A percentile compares a stretch with the other conserved stretches of the same genome.
Evolutionary conservation across 2,888 invertebrate genomes (phyloP).

Genomic region (Troilus luridus): DNA sequence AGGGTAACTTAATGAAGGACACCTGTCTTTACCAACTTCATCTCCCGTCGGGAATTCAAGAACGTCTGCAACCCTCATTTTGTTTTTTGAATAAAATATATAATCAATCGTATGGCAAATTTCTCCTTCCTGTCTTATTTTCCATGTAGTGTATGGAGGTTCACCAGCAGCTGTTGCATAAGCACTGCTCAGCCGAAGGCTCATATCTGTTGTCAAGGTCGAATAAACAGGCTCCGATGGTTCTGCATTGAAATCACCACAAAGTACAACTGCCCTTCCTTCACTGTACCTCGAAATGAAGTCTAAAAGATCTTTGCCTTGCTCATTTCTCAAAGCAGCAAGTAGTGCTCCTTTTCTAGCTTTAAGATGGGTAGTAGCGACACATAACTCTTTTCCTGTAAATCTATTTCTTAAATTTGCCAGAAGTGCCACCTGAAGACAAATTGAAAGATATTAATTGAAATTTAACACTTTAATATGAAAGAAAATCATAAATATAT

Average conservation of each 20-base stretch:
- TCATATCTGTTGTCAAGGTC: constrained; percentile 72
- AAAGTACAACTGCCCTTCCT: constrained; percentile 75
- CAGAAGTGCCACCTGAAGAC: constrained; percentile 74
- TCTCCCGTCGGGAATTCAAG: constrained; percentile 76
- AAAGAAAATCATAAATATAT: neutral
- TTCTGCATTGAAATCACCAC: constrained; percentile 85
- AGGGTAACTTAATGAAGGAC: constrained; percentile 80
- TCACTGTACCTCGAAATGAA: constrained; percentile 72
- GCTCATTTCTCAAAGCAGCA: constrained; percentile 79
- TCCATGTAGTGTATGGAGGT: constrained; percentile 84
- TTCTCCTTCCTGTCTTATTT: constrained; percentile 80
- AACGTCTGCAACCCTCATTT: constrained; percentile 73
- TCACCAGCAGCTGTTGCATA: constrained; percentile 69
- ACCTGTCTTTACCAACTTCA: constrained; percentile 77
- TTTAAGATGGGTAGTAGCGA: constrained; percentile 82
- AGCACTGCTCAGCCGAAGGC: constrained; percentile 66
- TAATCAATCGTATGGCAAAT: constrained; percentile 83
- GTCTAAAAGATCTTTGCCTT: constrained; percentile 76
- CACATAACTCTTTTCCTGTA: constrained; percentile 75
- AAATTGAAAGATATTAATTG: neutral
- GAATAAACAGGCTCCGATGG: constrained; percentile 79
- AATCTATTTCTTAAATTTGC: constrained; percentile 73
- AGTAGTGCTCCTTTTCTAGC: constrained; percentile 79
- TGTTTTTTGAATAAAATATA: constrained; percentile 76
- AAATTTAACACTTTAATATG: neutral